phyloP scores from a whole-genome alignment of 2,113 vertebrate genomes.

The Heloderma charlesbogerti region DNA sequence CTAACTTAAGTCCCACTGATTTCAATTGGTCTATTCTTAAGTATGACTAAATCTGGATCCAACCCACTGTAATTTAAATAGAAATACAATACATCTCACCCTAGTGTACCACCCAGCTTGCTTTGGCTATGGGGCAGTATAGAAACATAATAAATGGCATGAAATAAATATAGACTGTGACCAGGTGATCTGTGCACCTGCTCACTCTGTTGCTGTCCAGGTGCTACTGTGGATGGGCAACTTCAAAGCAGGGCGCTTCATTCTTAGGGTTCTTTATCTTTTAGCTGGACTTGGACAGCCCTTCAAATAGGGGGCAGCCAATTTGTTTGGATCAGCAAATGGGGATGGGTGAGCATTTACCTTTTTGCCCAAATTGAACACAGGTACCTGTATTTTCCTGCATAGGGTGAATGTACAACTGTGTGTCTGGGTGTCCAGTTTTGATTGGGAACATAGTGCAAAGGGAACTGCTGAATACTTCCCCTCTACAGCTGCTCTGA shows the following conservation, averaged over 20 bases:
- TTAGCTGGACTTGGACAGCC: neutral
- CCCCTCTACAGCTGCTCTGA: neutral
- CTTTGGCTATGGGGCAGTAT: too few species aligned
- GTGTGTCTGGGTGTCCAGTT: neutral
- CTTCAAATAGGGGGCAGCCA: neutral
- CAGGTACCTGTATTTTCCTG: neutral
- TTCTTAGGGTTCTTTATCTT: neutral
- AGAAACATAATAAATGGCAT: too few species aligned
- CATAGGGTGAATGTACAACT: too few species aligned
- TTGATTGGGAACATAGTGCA: neutral
- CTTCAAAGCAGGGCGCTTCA: neutral
- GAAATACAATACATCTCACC: neutral
- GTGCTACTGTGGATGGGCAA: neutral
- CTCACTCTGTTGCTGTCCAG: neutral
- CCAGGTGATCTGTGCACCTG: neutral
- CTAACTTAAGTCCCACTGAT: too few species aligned
- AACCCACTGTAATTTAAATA: neutral
- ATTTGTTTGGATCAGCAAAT: neutral
- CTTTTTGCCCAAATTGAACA: neutral
- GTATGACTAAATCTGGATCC: too few species aligned
- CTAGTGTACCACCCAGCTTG: too few species aligned
- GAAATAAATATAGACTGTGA: too few species aligned
- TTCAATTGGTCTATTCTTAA: too few species aligned
- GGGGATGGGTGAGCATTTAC: neutral
- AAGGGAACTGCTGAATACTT: neutral